Conservation (phyloP, 2,797 vertebrate species). For the Channallabes apus region DNA sequence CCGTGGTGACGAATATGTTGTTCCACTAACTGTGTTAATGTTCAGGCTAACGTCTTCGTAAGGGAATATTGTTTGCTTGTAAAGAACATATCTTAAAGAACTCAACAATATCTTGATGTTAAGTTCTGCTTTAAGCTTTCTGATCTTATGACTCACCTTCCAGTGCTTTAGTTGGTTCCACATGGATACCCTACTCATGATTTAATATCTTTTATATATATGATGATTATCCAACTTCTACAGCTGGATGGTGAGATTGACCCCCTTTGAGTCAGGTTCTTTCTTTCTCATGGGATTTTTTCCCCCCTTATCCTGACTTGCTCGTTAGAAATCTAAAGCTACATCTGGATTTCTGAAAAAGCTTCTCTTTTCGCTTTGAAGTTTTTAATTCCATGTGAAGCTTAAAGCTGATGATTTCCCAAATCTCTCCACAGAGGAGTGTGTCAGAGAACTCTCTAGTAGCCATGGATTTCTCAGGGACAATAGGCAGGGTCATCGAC, state of each 20-base stretch:
- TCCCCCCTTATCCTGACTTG: neutral
- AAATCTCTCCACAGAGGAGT: conserved; percentile 81
- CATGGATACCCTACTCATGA: neutral
- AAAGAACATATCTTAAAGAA: neutral
- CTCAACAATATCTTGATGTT: neutral
- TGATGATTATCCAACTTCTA: no score
- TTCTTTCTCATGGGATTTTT: neutral
- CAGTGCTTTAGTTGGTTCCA: neutral
- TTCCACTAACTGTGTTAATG: neutral
- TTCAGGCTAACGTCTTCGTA: neutral
- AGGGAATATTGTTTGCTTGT: neutral
- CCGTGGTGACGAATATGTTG: neutral
- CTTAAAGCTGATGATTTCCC: neutral
- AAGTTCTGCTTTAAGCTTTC: neutral
- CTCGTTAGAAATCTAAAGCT: neutral
- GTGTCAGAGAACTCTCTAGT: conserved; percentile 97
- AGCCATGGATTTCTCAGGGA: conserved; percentile 98
- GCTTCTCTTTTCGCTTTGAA: neutral
- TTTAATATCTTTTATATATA: neutral
- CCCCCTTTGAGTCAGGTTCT: neutral
- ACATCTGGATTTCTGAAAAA: neutral
- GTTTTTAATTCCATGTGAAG: neutral
- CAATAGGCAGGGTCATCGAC: conserved; percentile 94
- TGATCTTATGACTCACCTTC: neutral
- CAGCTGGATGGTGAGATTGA: no score